Base-by-base conservation (phyloP, 2,113 vertebrate genomes). In the Brachirus orientalis region DNA sequence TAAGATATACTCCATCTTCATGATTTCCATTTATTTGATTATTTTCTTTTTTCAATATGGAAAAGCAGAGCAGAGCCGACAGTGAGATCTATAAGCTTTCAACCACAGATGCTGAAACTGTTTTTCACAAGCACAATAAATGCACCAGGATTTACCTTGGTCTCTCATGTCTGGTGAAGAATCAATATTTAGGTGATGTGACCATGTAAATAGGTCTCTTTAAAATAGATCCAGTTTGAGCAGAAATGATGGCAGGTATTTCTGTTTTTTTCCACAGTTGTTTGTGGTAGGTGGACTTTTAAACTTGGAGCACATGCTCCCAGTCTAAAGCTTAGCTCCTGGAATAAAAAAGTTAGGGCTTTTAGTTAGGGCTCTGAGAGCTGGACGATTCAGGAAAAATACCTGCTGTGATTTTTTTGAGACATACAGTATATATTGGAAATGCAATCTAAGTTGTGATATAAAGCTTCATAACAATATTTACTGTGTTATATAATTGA, bases 1-100 rank as follows among this genome's bases (percentile, higher is more conserved):
- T 33, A 36, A 69, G 55, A 78, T 63, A 55, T 53, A 64, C 17
- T 50, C 35, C 43, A 63, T 66, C 36, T 36, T 50, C 38, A 18
- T 44, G 4, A 43, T 51, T 47, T 69, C 6, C 43, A 50, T 84
- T 54, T 52, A 47, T 64, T 0, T 69, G 28, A 28, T 28, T 28
- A 28, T 36, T 55, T 20, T 48, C 37, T 54, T 20, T 47, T 45
- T 16, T 19, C 55, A 36, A 64, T 12, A 76, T 20, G 43, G 3
- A 43, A 62, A 72, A 65, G 54, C 18, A 45, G 38, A 51, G n/a
- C 10, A 8, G 20, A 40, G 36, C 3, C 72, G 62, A 51, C 56
- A 54, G 7, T 28, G 19, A 43, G 40, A 74, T 56, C 22, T 48
- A 22, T 63, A 13, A 36, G 48, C 50, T 63, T 76, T 51, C 63